Conservation (phyloP, 2,888 invertebrate species). For the Dryocosmus kuriphilus region DNA sequence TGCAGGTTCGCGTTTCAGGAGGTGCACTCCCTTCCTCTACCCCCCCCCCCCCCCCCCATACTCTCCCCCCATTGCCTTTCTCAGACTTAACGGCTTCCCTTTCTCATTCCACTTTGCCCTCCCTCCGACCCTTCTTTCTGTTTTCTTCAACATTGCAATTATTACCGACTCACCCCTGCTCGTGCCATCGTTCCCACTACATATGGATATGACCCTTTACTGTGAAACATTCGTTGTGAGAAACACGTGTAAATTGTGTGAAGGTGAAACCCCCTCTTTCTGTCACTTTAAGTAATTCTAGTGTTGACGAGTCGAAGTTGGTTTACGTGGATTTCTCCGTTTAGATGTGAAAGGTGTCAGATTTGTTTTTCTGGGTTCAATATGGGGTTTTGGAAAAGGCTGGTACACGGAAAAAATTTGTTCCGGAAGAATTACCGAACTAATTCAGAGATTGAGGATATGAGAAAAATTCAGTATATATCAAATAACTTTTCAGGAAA, state of each 20-base stretch:
- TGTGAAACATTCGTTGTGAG: not conserved
- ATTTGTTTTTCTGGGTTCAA: too few relatives aligned
- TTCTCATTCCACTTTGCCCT: constrained; percentile 26
- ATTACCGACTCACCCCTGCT: constrained; percentile 7
- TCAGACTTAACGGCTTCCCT: constrained; percentile 7
- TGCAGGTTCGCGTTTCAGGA: constrained; percentile 29
- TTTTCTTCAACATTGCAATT: constrained; percentile 29
- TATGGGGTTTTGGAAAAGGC: not conserved
- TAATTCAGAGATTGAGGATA: too few relatives aligned
- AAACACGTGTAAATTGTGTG: not conserved
- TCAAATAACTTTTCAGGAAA: too few relatives aligned
- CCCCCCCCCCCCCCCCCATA: not conserved
- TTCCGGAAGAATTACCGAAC: too few relatives aligned
- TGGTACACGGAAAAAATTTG: too few relatives aligned
- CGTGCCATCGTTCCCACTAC: constrained; percentile 14
- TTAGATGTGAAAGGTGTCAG: not conserved
- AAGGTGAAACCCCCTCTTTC: not conserved
- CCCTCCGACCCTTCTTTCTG: constrained; percentile 26
- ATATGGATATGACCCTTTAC: constrained; percentile 5
- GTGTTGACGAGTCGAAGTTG: not conserved
- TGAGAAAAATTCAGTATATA: too few relatives aligned
- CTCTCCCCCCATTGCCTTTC: constrained; percentile 8
- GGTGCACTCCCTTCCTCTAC: constrained; percentile 27
- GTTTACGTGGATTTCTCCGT: not conserved
- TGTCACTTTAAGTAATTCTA: not conserved